Percentiles rank a stretch among this genome's conserved stretches.
These are phyloP conservation scores for Pseudanteris insignis DNA, from an alignment of 2,888 invertebrate genomes.

Conservation along the genomic window DNA sequence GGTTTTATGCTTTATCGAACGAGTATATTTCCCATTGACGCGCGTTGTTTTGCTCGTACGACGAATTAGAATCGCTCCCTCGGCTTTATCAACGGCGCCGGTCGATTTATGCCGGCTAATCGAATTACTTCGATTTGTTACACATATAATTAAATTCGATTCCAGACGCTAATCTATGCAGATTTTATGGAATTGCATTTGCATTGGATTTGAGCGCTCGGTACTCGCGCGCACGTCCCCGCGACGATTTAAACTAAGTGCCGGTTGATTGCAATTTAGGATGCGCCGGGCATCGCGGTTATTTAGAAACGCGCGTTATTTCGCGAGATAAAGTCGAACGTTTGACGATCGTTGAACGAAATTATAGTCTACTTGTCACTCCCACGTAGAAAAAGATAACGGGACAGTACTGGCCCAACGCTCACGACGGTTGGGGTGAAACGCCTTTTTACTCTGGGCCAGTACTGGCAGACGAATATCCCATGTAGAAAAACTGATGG, in stretches of 20 bases:
- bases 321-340: too few species aligned
- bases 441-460: too few species aligned
- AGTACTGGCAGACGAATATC: too few species aligned
- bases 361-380: too few species aligned
- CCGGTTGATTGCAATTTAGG: conserved; percentile 18
- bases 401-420: too few species aligned
- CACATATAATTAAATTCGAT: conserved; percentile 17
- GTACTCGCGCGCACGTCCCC: conserved; percentile 1
- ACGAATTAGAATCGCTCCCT: conserved; percentile 3
- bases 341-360: too few species aligned
- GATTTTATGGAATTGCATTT: conserved; percentile 19
- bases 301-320: neutral
- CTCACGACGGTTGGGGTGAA: too few species aligned
- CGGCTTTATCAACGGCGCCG: neutral
- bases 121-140: conserved; percentile 20
- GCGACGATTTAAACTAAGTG: conserved; percentile 6
- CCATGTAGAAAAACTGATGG: too few species aligned
- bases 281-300: neutral
- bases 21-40: conserved; percentile 10
- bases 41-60: conserved; percentile 17
- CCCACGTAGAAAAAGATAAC: too few species aligned
- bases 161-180: conserved; percentile 12
- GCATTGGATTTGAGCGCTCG: conserved; percentile 5
- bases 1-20: conserved; percentile 17
- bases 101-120: conserved; percentile 6